These are phyloP conservation scores for Papilio protenor DNA, from an alignment of 2,888 invertebrate species.

Conservation along the genomic window DNA sequence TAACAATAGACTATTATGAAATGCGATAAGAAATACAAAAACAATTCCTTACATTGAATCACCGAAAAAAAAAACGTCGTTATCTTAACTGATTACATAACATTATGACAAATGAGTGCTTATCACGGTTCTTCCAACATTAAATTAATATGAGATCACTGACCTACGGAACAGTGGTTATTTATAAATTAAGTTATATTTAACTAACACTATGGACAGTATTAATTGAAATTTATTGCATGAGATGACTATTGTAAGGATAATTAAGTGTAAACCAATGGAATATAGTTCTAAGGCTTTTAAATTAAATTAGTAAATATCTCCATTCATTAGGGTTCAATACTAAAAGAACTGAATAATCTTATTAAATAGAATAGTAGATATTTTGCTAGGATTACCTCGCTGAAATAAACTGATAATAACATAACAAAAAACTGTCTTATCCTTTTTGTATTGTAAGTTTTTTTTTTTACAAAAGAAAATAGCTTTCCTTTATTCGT, in stretches of 20 bases:
- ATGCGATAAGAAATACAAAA: neutral
- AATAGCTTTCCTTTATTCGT: neutral
- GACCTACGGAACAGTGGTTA: conserved; percentile 22
- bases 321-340: neutral
- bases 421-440: neutral
- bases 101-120: conserved; percentile 11
- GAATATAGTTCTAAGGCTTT: neutral
- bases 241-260: neutral
- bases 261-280: neutral
- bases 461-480: neutral
- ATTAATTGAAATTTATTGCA: conserved; percentile 15
- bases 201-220: neutral
- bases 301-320: neutral
- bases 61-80: conserved; percentile 4
- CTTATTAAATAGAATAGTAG: neutral
- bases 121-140: conserved; percentile 36
- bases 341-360: neutral
- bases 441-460: neutral
- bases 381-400: neutral
- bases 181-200: conserved; percentile 25
- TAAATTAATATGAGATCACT: conserved; percentile 33
- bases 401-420: neutral
- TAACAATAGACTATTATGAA: neutral
- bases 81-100: conserved; percentile 35
- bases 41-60: neutral